Evolutionary conservation across 2,888 invertebrate genomes (phyloP), one percentile per base, ranked within the genome.

Genomic region (Bembecia ichneumoniformis): DNA sequence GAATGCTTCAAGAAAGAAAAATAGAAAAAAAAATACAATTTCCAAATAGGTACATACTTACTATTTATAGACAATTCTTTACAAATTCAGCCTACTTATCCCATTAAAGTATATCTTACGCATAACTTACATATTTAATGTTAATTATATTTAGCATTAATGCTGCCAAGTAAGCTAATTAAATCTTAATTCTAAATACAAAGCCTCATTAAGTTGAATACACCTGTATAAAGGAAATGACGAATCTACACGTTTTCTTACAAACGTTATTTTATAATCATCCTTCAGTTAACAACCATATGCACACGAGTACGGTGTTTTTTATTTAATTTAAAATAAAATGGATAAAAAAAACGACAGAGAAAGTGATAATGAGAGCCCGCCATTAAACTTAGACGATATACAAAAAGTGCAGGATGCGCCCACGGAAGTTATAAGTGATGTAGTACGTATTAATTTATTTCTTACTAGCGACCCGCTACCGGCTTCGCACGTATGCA

Each of bases 211-310:
- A 28, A 40, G 40, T 40, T 40, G 40, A 40, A 14, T 40, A 40
- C 13, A 13, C 11, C 17, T 44, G 79, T 55, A 28, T 7, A 64
- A 61, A 74, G 84, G 82, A 83, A 80, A 62, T 62, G 53, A 48
- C 55, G 50, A 61, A 58, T 60, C 28, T 60, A 55, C 57, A 59
- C 60, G 63, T 63, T 74, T 71, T 66, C 36, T 43, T 28, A 48
- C 15, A 36, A 47, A 43, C n/a, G 35, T 43, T 15, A 15, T 2
- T 17, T 44, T 44, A 15, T 7, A 15, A 15, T 11, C 52, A 54
- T 52, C 47, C 49, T 56, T 58, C 71, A 78, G 78, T 77, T 55
- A 35, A 44, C 48, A 53, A 56, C 53, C 46, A 54, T 62, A 58
- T 66, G 72, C 65, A 59, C 63, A 59, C 54, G 14, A 3, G 7